Evolutionary conservation across 2,113 vertebrate genomes (phyloP), one percentile per base, ranked within the genome.

Genomic region (Drymodes brunneopygia): DNA sequence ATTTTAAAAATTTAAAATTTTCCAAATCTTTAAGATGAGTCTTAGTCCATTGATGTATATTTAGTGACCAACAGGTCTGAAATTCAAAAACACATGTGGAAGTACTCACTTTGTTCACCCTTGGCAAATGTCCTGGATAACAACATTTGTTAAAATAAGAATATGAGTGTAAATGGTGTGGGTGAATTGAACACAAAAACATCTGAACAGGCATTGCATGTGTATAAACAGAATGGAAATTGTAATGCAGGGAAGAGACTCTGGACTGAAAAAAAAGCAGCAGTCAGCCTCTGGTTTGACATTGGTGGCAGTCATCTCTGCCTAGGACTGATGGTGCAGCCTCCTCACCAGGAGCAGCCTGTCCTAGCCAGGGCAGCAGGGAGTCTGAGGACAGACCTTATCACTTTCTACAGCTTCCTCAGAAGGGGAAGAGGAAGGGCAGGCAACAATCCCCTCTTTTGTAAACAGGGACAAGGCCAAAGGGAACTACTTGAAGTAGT

Each of bases 1-100:
- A 42, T 11, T 13, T 0, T 24, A 6, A 53, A 51, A 65, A 48
- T 2, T 3, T 8, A 6, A 67, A 42, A 1, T 53, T 15, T 85
- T 61, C 23, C 25, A 70, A 74, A 83, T 58, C 11, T 62, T 23
- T 13, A 45, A 81, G 11, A n/a, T 67, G 4, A 29, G 2, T 7
- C 2, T 73, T 45, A 29, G 9, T 44, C 31, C 13, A n/a, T 8
- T 73, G 21, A 42, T 54, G 33, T 2, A 4, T 45, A 42, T 64
- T 71, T n/a, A 42, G 10, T 35, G 19, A 61, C 17, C 19, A n/a
- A 3, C 13, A 20, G 58, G 7, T 48, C 21, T 57, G 35, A 95
- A 78, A 74, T 66, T 81, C 35, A 79, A 62, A 91, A 72, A 10
- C 9, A 65, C 0, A 0, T 3, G 1, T 40, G 9, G 6, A 10